Conservation (phyloP, 2,888 invertebrate genomes). For the Eumacrocentrus americanus region DNA sequence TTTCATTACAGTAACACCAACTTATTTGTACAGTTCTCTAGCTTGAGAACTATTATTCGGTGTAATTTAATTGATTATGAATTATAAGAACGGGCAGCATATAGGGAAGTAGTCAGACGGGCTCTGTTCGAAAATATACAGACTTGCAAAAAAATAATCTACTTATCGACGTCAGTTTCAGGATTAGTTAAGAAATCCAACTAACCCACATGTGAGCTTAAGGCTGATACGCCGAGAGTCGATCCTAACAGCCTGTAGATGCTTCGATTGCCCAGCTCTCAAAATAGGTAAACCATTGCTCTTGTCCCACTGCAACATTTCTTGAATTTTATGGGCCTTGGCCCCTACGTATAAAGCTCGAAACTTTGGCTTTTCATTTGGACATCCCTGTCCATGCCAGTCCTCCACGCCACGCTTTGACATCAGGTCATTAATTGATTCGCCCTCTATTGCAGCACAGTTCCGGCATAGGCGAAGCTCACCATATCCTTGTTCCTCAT, state of each 20-base stretch:
- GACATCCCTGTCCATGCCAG: not conserved
- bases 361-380: not conserved
- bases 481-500: not conserved
- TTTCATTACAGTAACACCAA: no score
- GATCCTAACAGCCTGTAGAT: not conserved
- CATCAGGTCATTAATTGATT: not conserved
- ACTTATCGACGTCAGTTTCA: no score
- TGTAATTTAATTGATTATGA: no score
- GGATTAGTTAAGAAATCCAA: no score
- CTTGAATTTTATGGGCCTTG: not conserved
- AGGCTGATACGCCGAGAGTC: not conserved
- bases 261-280: not conserved
- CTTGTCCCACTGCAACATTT: not conserved
- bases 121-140: no score
- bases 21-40: no score
- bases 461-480: not conserved
- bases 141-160: no score
- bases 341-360: conserved; percentile 1
- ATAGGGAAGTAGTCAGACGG: no score
- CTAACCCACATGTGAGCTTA: not conserved
- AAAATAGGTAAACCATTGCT: not conserved
- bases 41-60: no score
- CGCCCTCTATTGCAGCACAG: no score
- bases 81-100: no score
- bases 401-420: not conserved